A percentile compares a stretch with the other conserved stretches of the same genome.
phyloP scores from a whole-genome alignment of 2,888 invertebrate species.

The Rhopalosiphum nymphaeae region DNA sequence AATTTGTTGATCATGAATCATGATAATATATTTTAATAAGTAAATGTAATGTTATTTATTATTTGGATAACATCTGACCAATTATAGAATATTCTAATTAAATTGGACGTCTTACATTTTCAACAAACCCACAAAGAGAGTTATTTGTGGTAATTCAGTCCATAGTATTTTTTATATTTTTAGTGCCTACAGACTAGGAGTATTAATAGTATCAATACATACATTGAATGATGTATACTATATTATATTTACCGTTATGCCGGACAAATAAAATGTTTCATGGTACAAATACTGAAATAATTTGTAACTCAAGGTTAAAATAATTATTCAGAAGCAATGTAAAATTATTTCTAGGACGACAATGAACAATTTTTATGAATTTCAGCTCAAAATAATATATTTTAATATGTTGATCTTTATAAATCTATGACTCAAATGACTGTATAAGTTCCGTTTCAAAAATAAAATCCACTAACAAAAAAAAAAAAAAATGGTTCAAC shows the following conservation, averaged over 20 bases:
- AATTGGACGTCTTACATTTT: neutral
- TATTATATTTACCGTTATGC: neutral
- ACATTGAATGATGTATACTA: neutral
- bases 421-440: neutral
- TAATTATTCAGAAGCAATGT: neutral
- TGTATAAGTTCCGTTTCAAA: neutral
- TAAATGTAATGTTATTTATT: neutral
- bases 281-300: neutral
- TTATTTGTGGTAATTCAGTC: neutral
- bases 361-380: neutral
- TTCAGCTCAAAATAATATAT: neutral
- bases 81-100: neutral
- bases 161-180: neutral
- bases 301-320: slow-evolving; percentile 24
- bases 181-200: neutral
- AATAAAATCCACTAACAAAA: neutral
- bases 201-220: neutral
- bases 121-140: neutral
- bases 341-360: neutral
- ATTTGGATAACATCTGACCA: neutral
- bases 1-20: neutral
- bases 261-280: neutral
- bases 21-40: neutral
- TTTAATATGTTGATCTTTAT: too few species aligned
- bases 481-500: neutral